Base-by-base conservation (phyloP, 2,113 vertebrate species). In the Tupaia tana region DNA sequence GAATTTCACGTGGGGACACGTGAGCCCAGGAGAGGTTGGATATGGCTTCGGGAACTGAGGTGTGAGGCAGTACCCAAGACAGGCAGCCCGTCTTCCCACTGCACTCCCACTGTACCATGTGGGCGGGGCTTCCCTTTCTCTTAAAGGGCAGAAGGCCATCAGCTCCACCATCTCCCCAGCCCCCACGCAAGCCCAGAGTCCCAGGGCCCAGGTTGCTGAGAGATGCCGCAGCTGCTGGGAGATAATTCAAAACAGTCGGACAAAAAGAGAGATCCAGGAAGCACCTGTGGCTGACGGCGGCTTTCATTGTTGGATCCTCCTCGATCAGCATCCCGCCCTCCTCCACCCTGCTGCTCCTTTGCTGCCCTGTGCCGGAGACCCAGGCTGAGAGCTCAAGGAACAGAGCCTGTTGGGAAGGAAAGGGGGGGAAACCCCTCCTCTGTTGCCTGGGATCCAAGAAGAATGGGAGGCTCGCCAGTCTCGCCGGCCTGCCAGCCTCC, bases 141-240 rank as follows among this genome's bases (percentile, higher is more conserved):
- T 80, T n/a, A 66, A 81, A 86, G 78, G 75, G 75, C 81, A 87
- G 82, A 81, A 82, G 92, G 52, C 70, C 71, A 70, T 92, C 70
- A 4, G 81, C 15, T 79, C 75, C 70, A 91, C 20, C 63, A 43
- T 79, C 0, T 75, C 31, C 95, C 79, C 89, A 77, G 22, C 79
- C 94, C 78, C 93, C 75, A 89, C 3, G 86, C 93, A 90, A 31
- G 85, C 90, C 80, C 86, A 87, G 92, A 97, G 98, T 98, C 98
- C 96, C 93, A 93, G 96, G 95, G 94, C 86, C 97, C 82, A 85
- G 97, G 94, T 89, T 96, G 97, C 98, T 95, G 20, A 71, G 96
- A 97, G 97, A 95, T 97, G 95, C 96, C 92, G 90, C 98, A 99
- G 98, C 98, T 98, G 98, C 98, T 98, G 94, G 94, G 95, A 98